Evolutionary conservation across 1,140 invertebrate species (phyloP), one percentile per base, ranked within the genome.

Genomic region (Philopotamus ludificatus): DNA sequence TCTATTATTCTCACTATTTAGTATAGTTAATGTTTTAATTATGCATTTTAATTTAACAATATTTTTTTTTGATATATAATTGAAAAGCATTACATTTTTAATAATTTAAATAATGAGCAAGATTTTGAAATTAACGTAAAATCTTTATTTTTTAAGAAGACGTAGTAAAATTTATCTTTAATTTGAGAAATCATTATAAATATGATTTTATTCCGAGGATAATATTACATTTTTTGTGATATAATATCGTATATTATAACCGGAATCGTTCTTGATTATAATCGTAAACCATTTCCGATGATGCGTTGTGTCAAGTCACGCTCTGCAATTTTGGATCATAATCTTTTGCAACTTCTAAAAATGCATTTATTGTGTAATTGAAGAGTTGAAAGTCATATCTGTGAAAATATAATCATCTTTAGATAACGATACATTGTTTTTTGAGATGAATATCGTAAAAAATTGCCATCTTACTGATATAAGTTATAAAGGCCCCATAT

Each of bases 311-410:
- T 70, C 68, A 70, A 34, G 68, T 70, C 20, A 25, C 44, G 21
- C 63, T 57, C 1, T 55, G 47, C 7, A 47, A 34, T 34, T 67
- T 70, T 22, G 74, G 71, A 61, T 80, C 79, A 60, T 86, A 81
- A 51, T 79, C 74, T 71, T 79, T 78, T 18, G 87, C 86, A 70
- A 88, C 81, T 47, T 86, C 84, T 60, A 90, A 79, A 72, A 90
- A 92, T 63, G 86, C 87, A 42, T 86, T 81, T 54, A 90, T 81
- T 55, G 87, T 87, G 71, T 93, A 94, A 73, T 88, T 88, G 77
- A 93, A 94, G 26, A 93, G 79, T 74, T 90, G 85, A 77, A 94
- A 94, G 77, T 94, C 92, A 71, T 91, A 86, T 75, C 89, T 92
- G 83, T 65, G 62, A 23, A 68, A 70, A 53, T 23, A 39, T 9